Evolutionary conservation across 1,140 invertebrate genomes (phyloP), one percentile per base, ranked within the genome.

Genomic region (Drosophila nigrodunni): DNA sequence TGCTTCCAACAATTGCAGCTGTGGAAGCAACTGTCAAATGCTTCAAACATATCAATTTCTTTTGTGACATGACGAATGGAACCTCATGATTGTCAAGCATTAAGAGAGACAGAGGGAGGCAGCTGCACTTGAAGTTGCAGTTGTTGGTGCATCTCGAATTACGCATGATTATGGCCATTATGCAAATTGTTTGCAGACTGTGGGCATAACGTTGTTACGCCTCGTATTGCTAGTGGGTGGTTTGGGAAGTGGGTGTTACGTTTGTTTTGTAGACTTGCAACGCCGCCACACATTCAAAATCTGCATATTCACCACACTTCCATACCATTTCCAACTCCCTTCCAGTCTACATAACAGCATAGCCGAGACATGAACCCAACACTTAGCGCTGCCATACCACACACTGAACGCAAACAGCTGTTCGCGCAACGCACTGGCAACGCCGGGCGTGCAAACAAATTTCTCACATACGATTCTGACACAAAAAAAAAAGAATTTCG

Each of bases 101-200:
- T n/a, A 64, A 10, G 35, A 43, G 37, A 47, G 9, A 47, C 11
- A 6, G 25, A 6, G 25, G 6, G 25, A 30, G 43, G 11, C 44
- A 50, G 34, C 61, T 47, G 54, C 35, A n/a, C 25, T 66, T 25
- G 46, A 54, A 55, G 13, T 35, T 55, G 62, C 62, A 65, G 13
- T 55, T 68, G 41, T 47, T 44, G 21, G 39, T 59, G 49, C 64
- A n/a, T 11, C 64, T 47, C 37, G 54, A 46, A 55, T 58, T 57
- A 57, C 52, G 43, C 54, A 15, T 55, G 39, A 60, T 68, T 55
- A 74, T 61, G 47, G 57, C 57, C 57, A 61, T 74, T 60, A 68
- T 47, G 55, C 39, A 74, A 69, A 74, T 60, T 68, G 65, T 47
- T 21, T 30, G 30, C 13, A 25, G 11, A 37, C 25, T 54, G 15